Conservation (phyloP, 1,140 invertebrate species). For the Ephestia elutella region DNA sequence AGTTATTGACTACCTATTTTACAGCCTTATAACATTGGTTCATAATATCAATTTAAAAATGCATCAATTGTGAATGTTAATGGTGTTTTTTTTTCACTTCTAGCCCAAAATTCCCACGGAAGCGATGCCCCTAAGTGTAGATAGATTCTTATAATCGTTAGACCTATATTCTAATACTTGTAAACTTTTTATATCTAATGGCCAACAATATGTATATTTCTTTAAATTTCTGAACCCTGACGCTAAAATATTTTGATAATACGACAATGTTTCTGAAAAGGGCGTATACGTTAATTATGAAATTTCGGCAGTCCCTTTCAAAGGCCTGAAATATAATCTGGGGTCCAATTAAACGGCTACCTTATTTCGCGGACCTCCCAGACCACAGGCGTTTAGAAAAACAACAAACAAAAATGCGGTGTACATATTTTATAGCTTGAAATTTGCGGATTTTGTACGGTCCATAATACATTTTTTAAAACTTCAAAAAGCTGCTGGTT, state of each 20-base stretch:
- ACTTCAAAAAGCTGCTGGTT: neutral
- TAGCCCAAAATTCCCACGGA: too few relatives aligned
- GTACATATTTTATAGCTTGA: neutral
- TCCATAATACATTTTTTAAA: neutral
- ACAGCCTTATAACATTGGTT: too few relatives aligned
- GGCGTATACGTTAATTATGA: neutral
- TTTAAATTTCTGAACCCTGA: too few relatives aligned
- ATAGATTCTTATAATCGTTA: too few relatives aligned
- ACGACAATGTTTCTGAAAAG: neutral
- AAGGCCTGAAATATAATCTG: neutral
- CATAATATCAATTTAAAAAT: too few relatives aligned
- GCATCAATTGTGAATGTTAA: too few relatives aligned
- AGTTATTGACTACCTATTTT: too few relatives aligned
- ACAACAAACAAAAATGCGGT: neutral
- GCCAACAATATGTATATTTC: too few relatives aligned
- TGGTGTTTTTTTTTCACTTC: too few relatives aligned
- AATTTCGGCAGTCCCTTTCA: conserved; percentile 2
- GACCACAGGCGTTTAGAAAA: neutral
- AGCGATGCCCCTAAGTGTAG: too few relatives aligned
- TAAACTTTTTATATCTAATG: too few relatives aligned
- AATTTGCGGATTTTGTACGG: neutral
- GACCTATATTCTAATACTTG: too few relatives aligned
- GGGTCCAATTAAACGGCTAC: neutral
- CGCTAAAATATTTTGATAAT: neutral
- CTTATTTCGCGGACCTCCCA: neutral